phyloP scores from a whole-genome alignment of 2,888 invertebrate species.

The Drosophila siamana region DNA sequence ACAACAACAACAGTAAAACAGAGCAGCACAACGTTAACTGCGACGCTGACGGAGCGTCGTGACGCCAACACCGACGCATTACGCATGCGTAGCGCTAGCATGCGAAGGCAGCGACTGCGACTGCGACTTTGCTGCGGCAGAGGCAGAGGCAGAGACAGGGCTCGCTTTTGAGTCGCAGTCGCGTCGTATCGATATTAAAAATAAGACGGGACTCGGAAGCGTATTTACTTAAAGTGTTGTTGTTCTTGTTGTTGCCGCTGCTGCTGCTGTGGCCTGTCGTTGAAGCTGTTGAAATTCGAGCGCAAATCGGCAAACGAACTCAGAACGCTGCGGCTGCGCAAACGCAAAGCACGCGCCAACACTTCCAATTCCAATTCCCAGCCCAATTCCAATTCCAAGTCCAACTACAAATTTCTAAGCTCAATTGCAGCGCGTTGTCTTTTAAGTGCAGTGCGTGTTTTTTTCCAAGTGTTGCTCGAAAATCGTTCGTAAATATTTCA shows the following conservation, averaged over 20 bases:
- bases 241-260: slow-evolving; percentile 31
- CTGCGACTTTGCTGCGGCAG: not conserved
- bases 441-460: slow-evolving; percentile 8
- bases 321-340: slow-evolving; percentile 83
- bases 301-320: slow-evolving; percentile 69
- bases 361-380: slow-evolving; percentile 28
- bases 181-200: slow-evolving; percentile 60
- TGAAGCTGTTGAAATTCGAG: slow-evolving; percentile 74
- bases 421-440: slow-evolving; percentile 4
- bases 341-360: slow-evolving; percentile 77
- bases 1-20: slow-evolving; percentile 1
- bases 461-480: not conserved
- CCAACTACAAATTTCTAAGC: slow-evolving; percentile 1
- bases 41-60: too few species aligned
- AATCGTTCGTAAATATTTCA: not conserved
- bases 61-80: slow-evolving; percentile 45
- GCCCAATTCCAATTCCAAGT: slow-evolving; percentile 11
- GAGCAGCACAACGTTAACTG: not conserved
- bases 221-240: slow-evolving; percentile 44
- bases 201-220: slow-evolving; percentile 77
- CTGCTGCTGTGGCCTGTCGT: slow-evolving; percentile 30
- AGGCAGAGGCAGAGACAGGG: slow-evolving; percentile 8
- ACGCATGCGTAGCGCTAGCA: slow-evolving; percentile 52
- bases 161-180: slow-evolving; percentile 26
- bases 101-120: slow-evolving; percentile 18